Percentiles rank a stretch among this genome's conserved stretches.
Evolutionary conservation across 2,113 vertebrate genomes (phyloP).

Genomic region (Oceanites oceanicus): DNA sequence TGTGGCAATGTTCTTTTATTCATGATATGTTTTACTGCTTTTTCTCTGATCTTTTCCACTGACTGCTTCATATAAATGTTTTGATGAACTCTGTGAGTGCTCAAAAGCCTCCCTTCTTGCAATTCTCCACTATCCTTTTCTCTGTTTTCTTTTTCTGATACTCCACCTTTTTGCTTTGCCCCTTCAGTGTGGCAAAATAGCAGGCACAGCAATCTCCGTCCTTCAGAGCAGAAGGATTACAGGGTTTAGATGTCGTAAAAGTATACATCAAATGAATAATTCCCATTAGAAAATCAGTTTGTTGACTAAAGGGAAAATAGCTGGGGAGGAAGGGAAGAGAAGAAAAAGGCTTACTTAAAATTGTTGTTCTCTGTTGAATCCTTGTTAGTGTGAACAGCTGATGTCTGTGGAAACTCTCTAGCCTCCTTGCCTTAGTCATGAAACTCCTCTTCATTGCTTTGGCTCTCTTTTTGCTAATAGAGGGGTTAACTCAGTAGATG

Average conservation of each 20-base stretch:
- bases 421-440: background rate
- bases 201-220: background rate
- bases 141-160: background rate
- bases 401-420: background rate
- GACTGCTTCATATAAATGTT: background rate
- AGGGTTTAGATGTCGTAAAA: background rate
- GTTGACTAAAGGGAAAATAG: background rate
- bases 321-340: background rate
- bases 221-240: background rate
- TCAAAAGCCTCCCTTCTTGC: background rate
- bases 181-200: background rate
- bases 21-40: background rate
- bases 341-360: background rate
- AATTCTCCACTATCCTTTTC: background rate
- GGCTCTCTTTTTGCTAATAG: background rate
- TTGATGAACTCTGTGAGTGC: background rate
- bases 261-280: background rate
- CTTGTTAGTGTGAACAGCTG: background rate
- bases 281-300: conserved; percentile 7
- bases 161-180: background rate
- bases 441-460: background rate
- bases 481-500: conserved; percentile 44
- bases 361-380: background rate
- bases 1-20: background rate
- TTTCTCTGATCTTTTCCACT: background rate